A percentile compares a stretch with the other conserved stretches of the same genome.
These are phyloP conservation scores for Megalops cyprinoides DNA, from an alignment of 2,797 vertebrate genomes.

Conservation along the genomic window DNA sequence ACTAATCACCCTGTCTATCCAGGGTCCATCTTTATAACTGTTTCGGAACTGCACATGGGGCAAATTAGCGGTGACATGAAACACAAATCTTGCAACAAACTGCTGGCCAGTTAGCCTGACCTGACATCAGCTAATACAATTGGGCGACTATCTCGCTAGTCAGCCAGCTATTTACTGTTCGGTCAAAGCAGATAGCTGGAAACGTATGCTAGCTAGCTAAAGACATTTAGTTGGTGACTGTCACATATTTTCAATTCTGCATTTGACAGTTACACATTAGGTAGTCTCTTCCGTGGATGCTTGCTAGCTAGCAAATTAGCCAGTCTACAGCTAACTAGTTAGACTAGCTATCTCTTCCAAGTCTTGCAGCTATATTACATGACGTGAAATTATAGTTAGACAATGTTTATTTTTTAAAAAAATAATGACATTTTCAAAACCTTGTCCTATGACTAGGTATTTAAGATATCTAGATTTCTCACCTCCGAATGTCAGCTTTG, in stretches of 20 bases:
- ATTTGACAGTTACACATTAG: neutral
- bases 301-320: neutral
- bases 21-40: neutral
- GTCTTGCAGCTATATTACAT: neutral
- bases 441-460: neutral
- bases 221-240: neutral
- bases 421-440: neutral
- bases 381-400: neutral
- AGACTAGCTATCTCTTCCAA: neutral
- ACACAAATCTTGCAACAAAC: neutral
- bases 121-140: neutral
- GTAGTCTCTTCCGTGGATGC: neutral
- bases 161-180: neutral
- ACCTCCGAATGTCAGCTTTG: conserved; percentile 9
- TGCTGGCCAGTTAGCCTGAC: neutral
- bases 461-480: neutral
- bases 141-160: neutral
- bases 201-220: conserved; percentile 5
- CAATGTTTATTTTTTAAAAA: neutral
- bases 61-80: neutral
- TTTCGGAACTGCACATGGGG: neutral
- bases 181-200: neutral
- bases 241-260: neutral
- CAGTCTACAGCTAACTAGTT: no score
- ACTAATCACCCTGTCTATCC: neutral